These are phyloP conservation scores for Thera britannica DNA, from an alignment of 2,888 invertebrate species.

Conservation along the genomic window DNA sequence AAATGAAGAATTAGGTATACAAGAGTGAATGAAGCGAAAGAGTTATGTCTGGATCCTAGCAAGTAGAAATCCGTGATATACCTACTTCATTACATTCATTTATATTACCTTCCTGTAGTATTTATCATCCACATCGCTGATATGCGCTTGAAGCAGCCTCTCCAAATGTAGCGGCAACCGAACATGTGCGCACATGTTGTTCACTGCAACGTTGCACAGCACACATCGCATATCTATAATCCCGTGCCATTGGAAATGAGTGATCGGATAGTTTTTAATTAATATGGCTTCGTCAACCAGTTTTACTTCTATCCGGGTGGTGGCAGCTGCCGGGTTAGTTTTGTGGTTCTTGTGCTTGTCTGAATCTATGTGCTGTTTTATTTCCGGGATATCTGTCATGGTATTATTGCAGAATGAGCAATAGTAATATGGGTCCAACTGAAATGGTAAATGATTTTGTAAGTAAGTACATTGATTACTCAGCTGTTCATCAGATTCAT, in stretches of 20 bases:
- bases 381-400: conserved; percentile 33
- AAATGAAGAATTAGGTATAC: no score
- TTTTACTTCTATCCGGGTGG: conserved; percentile 37
- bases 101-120: conserved; percentile 56
- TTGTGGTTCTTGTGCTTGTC: conserved; percentile 53
- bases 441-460: conserved; percentile 39
- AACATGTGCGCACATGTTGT: conserved; percentile 47
- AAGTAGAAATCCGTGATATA: neutral
- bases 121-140: conserved; percentile 38
- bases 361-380: conserved; percentile 50
- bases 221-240: conserved; percentile 53
- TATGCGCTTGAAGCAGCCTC: conserved; percentile 52
- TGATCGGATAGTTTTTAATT: conserved; percentile 49
- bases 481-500: no score
- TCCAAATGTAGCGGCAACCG: conserved; percentile 51
- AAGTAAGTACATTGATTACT: neutral
- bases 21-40: no score
- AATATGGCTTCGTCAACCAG: conserved; percentile 44
- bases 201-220: conserved; percentile 50
- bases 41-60: no score
- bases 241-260: conserved; percentile 57
- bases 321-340: conserved; percentile 36
- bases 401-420: conserved; percentile 62
- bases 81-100: neutral
- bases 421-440: conserved; percentile 58